Conservation (phyloP, 2,888 invertebrate species). For the Agrochola circellaris region DNA sequence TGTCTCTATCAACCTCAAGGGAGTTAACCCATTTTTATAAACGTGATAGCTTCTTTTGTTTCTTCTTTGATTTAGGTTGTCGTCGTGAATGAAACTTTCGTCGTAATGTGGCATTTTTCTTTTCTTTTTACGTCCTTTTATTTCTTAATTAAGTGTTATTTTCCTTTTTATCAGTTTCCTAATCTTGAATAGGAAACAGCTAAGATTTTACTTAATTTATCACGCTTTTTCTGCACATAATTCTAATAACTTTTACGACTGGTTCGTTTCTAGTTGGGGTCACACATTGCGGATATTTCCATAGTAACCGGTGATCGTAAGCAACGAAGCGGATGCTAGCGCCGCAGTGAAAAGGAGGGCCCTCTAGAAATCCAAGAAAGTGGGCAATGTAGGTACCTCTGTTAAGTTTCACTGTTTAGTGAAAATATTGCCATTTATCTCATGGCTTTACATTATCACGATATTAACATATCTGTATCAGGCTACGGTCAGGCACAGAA, state of each 20-base stretch:
- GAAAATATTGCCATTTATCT: constrained; percentile 54
- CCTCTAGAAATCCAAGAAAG: constrained; percentile 87
- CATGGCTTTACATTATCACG: constrained; percentile 30
- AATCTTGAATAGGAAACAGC: constrained; percentile 6
- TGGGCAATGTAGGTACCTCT: constrained; percentile 71
- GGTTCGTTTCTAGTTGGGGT: constrained; percentile 67
- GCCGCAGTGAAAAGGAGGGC: constrained; percentile 80
- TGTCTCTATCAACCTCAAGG: constrained; percentile 79
- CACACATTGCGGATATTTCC: constrained; percentile 72
- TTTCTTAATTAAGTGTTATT: constrained; percentile 19
- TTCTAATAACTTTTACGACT: constrained; percentile 51
- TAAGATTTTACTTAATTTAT: background rate
- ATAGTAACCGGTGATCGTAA: constrained; percentile 74
- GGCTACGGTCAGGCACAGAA: constrained; percentile 79
- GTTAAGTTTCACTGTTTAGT: constrained; percentile 60
- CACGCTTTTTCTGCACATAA: constrained; percentile 7
- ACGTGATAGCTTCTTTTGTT: constrained; percentile 89
- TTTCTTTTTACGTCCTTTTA: constrained; percentile 55
- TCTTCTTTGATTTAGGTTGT: constrained; percentile 87
- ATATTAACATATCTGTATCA: constrained; percentile 49
- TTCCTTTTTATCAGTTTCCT: background rate
- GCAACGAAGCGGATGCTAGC: constrained; percentile 72
- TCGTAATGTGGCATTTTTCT: constrained; percentile 89
- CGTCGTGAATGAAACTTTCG: constrained; percentile 88
- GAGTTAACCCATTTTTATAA: constrained; percentile 85